Percentiles rank a stretch among this genome's conserved stretches.
These are phyloP conservation scores for Aquatica leii DNA, from an alignment of 2,888 invertebrate species.

Conservation along the genomic window DNA sequence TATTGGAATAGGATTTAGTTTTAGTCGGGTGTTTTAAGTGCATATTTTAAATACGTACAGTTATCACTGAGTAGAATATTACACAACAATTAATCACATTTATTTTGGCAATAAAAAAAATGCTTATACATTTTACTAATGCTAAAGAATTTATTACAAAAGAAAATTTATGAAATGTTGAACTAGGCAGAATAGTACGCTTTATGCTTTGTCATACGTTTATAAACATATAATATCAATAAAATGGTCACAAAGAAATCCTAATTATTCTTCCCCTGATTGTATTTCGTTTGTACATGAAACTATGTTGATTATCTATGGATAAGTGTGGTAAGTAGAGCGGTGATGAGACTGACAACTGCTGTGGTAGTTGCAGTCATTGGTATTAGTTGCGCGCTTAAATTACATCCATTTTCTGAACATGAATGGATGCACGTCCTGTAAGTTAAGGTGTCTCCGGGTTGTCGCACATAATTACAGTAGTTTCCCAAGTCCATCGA, in stretches of 20 bases:
- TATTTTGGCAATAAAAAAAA: too few species aligned
- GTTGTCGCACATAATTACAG: constrained; percentile 86
- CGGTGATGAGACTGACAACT: neutral
- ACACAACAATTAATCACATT: too few species aligned
- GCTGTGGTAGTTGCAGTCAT: neutral
- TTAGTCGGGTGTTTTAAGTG: too few species aligned
- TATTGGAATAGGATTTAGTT: too few species aligned
- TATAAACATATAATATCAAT: constrained; percentile 19
- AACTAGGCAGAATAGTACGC: constrained; percentile 8
- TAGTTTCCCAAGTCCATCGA: constrained; percentile 87
- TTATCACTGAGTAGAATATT: too few species aligned
- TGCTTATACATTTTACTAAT: too few species aligned
- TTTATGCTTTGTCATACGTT: constrained; percentile 29
- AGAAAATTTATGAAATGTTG: neutral
- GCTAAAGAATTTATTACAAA: neutral
- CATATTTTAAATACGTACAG: too few species aligned
- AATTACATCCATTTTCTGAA: constrained; percentile 82
- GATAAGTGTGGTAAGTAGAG: neutral
- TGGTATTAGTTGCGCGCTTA: constrained; percentile 38
- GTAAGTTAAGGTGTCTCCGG: constrained; percentile 83
- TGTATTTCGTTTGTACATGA: too few species aligned
- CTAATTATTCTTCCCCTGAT: constrained; percentile 5
- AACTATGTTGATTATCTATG: neutral
- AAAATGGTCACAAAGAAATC: constrained; percentile 10
- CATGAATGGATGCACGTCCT: constrained; percentile 91